These are phyloP conservation scores for Psettodes erumei DNA, from an alignment of 2,113 vertebrate genomes.

Conservation along the genomic window DNA sequence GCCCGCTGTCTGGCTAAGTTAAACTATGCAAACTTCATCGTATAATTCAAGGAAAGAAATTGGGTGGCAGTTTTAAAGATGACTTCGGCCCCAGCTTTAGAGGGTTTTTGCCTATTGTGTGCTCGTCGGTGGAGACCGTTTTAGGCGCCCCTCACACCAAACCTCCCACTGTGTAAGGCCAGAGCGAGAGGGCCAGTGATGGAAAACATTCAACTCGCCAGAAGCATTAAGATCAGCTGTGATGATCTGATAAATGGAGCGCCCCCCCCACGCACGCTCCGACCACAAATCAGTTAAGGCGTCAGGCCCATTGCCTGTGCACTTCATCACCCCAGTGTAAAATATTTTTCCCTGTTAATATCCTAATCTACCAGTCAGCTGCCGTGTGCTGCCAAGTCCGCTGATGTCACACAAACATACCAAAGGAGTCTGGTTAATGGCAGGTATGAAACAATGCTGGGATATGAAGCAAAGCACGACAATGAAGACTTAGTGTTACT, in stretches of 20 bases:
- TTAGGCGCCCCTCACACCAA: slow-evolving; percentile 12
- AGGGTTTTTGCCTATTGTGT: neutral
- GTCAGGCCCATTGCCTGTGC: slow-evolving; percentile 21
- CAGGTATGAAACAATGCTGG: neutral
- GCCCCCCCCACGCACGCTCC: neutral
- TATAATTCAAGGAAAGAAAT: slow-evolving; percentile 41
- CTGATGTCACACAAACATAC: slow-evolving; percentile 35
- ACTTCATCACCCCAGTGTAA: slow-evolving; percentile 45
- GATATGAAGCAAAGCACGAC: slow-evolving; percentile 16
- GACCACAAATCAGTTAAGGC: slow-evolving; percentile 49
- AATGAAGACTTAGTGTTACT: slow-evolving; percentile 26
- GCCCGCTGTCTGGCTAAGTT: slow-evolving; percentile 60
- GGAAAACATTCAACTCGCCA: slow-evolving; percentile 37
- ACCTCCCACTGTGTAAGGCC: slow-evolving; percentile 21
- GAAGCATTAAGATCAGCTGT: slow-evolving; percentile 33
- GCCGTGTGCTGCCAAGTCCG: slow-evolving; percentile 35
- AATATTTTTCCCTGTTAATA: slow-evolving; percentile 16
- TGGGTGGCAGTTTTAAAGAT: slow-evolving; percentile 31
- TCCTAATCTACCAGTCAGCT: slow-evolving; percentile 40
- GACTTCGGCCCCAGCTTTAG: slow-evolving; percentile 11
- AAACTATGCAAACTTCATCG: slow-evolving; percentile 47
- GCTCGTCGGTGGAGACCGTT: neutral
- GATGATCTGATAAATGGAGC: slow-evolving; percentile 58
- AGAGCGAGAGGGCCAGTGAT: slow-evolving; percentile 26
- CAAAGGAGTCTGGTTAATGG: slow-evolving; percentile 22